Conservation (phyloP, 2,113 vertebrate species). For the Spilogale gracilis region DNA sequence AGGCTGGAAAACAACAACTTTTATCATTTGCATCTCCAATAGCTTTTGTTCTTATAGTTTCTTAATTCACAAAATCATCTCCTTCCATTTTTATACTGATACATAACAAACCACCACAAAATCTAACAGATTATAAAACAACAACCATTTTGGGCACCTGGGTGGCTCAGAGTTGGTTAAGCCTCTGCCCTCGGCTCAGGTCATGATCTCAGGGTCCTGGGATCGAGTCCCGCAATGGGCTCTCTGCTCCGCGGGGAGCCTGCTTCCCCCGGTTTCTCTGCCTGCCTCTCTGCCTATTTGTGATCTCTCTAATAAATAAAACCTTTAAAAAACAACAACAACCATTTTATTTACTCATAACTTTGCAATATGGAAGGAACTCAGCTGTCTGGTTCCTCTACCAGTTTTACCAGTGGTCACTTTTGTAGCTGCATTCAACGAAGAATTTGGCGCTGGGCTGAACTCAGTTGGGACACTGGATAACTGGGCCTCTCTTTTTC, state of each 20-base stretch:
- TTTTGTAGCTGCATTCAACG: background rate
- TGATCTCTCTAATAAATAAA: too few species aligned
- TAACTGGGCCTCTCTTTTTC: background rate
- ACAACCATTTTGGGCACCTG: background rate
- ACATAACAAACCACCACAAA: background rate
- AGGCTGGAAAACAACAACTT: background rate
- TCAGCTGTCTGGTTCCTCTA: background rate
- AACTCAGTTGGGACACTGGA: background rate
- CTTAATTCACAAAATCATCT: constrained; percentile 31
- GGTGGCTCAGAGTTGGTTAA: too few species aligned
- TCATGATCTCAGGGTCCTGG: too few species aligned
- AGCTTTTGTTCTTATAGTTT: background rate
- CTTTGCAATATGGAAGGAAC: background rate
- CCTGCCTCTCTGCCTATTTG: too few species aligned
- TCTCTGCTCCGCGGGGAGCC: too few species aligned
- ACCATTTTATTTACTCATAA: background rate
- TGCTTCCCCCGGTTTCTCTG: too few species aligned
- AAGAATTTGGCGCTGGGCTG: background rate
- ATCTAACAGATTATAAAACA: constrained; percentile 1
- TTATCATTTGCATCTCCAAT: background rate
- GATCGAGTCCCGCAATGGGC: too few species aligned
- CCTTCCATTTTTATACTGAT: background rate
- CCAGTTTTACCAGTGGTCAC: background rate
- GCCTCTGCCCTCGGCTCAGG: too few species aligned
- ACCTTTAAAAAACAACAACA: background rate